Evolutionary conservation across 1,140 invertebrate genomes (phyloP), one percentile per base, ranked within the genome.

Genomic region (Pogonus chalceus): DNA sequence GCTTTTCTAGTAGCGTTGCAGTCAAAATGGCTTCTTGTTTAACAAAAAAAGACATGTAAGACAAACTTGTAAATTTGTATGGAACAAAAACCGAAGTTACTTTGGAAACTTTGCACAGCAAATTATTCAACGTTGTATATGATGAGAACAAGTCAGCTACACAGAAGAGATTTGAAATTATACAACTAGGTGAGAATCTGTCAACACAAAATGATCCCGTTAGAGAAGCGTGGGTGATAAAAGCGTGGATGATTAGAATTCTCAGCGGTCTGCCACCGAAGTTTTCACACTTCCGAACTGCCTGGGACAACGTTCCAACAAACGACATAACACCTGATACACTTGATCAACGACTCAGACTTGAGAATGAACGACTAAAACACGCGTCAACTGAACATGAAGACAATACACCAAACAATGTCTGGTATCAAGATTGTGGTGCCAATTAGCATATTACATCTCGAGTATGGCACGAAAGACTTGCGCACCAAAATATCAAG

Each of bases 401-500:
- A 52, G 39, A 55, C 21, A n/a, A n/a, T n/a, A n/a, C n/a, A n/a
- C n/a, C 12, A 43, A n/a, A 21, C 16, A 3, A 48, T 20, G 18
- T n/a, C n/a, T n/a, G 4, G 24, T n/a, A n/a, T n/a, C 59, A 60
- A 39, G 60, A n/a, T n/a, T 59, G 59, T 31, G 64, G 49, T 22
- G 62, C 62, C 0, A 58, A 53, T 9, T 54, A 62, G n/a, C 58
- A 65, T 21, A 62, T 64, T 59, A 59, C 54, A 0, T 58, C 26
- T 14, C 16, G 49, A 56, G 21, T 31, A 14, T 67, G 59, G 62
- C 67, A 65, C 49, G 56, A 67, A 58, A 57, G 53, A 52, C 37
- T 65, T 1, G 62, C 62, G 7, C 63, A 67, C 35, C 64, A 65
- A 53, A 64, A 67, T 53, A 20, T 62, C 0, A 58, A 55, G 23